Conservation (phyloP, 1,140 invertebrate genomes). For the Hycleus phaleratus region DNA sequence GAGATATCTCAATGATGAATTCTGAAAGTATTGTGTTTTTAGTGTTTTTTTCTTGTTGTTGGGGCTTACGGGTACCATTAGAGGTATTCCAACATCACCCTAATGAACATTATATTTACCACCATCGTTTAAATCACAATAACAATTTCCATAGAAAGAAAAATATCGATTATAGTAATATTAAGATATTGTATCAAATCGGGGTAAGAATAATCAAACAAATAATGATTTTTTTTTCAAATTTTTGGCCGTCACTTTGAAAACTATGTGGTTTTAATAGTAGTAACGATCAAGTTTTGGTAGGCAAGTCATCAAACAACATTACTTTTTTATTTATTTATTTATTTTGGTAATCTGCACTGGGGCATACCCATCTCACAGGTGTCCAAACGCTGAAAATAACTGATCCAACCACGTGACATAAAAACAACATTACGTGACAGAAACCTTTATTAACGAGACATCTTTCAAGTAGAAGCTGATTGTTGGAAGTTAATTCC, state of each 20-base stretch:
- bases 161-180: conserved; percentile 17
- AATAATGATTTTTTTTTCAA: background rate
- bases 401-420: conserved; percentile 1
- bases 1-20: conserved; percentile 18
- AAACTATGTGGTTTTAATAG: background rate
- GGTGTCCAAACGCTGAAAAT: conserved; percentile 6
- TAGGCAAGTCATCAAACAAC: background rate
- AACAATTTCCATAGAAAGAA: conserved; percentile 25
- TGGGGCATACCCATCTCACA: conserved; percentile 3
- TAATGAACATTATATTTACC: conserved; percentile 25
- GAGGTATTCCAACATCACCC: conserved; percentile 35
- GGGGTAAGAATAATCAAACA: conserved; percentile 31
- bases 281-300: background rate
- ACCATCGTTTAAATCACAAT: conserved; percentile 24
- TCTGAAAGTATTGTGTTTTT: conserved; percentile 25
- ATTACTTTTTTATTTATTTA: background rate
- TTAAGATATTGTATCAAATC: conserved; percentile 36
- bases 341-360: conserved; percentile 1
- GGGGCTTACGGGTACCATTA: conserved; percentile 30
- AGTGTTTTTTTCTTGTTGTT: conserved; percentile 26
- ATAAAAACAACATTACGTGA: conserved; percentile 6
- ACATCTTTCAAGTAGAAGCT: background rate
- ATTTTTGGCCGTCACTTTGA: background rate
- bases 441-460: conserved; percentile 3
- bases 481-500: too few species aligned